phyloP scores from a whole-genome alignment of 1,140 invertebrate species.

The Himalopsyche phryganea region DNA sequence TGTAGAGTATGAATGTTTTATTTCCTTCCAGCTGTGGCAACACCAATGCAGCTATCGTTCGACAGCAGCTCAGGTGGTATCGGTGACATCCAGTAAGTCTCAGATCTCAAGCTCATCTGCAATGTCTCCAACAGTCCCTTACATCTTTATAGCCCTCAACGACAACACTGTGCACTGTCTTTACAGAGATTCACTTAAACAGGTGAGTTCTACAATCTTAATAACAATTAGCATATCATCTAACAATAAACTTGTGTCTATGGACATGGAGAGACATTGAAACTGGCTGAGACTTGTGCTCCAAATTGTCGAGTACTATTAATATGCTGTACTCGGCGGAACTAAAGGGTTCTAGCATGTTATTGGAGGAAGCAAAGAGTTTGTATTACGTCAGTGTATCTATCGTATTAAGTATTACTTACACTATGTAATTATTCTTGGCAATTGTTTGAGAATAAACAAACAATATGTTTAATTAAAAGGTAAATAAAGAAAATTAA shows the following conservation, averaged over 20 bases:
- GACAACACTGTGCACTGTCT: constrained; percentile 76
- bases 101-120: constrained; percentile 13
- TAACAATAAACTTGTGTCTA: not conserved
- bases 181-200: constrained; percentile 71
- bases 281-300: not conserved
- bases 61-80: constrained; percentile 24
- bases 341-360: not conserved
- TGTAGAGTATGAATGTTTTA: no score
- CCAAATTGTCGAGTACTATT: not conserved
- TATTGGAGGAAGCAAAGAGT: not conserved
- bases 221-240: no score
- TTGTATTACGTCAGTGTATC: not conserved
- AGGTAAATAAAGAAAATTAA: no score
- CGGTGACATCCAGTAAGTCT: constrained; percentile 30
- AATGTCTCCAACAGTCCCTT: constrained; percentile 31
- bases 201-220: constrained; percentile 43
- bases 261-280: not conserved
- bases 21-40: constrained; percentile 65
- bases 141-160: constrained; percentile 65
- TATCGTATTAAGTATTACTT: not conserved
- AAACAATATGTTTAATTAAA: no score
- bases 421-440: no score
- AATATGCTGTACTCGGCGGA: no score
- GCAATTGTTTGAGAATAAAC: no score
- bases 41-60: constrained; percentile 61